Evolutionary conservation across 2,113 vertebrate species (phyloP).

Genomic region (Chrysochloris asiatica): DNA sequence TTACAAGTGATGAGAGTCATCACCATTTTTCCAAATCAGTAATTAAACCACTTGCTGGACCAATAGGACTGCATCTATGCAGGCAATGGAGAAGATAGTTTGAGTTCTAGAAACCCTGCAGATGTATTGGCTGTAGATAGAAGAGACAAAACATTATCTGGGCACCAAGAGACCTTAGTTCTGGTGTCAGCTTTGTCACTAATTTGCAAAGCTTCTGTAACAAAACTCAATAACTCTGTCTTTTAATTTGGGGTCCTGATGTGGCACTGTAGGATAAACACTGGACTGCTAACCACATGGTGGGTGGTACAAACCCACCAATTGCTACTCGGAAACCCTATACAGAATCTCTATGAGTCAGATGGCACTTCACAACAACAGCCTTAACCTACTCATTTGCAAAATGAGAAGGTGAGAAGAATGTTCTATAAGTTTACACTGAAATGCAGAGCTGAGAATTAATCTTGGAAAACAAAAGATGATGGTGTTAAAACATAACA

Average conservation of each 20-base stretch:
- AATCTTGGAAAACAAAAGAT: neutral
- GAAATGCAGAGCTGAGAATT: neutral
- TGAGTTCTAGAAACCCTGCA: neutral
- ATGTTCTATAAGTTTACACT: neutral
- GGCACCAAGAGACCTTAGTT: neutral
- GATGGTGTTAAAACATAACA: neutral
- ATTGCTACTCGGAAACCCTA: too few relatives aligned
- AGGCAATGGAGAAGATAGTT: neutral
- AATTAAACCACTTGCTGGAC: constrained; percentile 49
- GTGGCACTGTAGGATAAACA: too few relatives aligned
- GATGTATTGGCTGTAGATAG: neutral
- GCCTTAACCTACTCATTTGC: neutral
- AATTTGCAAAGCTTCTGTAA: neutral
- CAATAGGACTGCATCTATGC: neutral
- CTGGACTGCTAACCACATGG: too few relatives aligned
- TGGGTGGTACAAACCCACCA: too few relatives aligned
- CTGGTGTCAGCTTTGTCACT: neutral
- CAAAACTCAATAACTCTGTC: neutral
- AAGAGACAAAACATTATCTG: neutral
- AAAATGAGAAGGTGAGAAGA: neutral
- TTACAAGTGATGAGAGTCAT: constrained; percentile 23
- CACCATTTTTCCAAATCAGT: constrained; percentile 49
- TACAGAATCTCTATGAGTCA: too few relatives aligned
- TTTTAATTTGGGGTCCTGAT: too few relatives aligned
- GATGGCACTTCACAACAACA: too few relatives aligned